Conservation (phyloP, 2,888 invertebrate genomes). For the Phasia obesa region DNA sequence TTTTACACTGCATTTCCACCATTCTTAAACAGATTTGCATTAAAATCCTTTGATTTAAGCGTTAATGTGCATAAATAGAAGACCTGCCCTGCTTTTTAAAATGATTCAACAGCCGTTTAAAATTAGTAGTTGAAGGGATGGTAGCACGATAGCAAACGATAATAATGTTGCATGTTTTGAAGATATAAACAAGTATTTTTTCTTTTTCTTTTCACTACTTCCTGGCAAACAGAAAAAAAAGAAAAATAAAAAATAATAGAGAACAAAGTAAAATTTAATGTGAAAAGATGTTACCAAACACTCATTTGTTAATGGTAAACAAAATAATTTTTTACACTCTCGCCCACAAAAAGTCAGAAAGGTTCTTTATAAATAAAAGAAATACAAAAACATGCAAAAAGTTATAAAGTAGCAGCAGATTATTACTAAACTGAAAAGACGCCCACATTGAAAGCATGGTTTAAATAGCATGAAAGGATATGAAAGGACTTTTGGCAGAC, state of each 20-base stretch:
- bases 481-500: not conserved
- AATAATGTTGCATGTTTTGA: constrained; percentile 66
- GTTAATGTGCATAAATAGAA: constrained; percentile 31
- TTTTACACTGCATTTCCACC: constrained; percentile 12
- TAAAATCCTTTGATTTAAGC: constrained; percentile 39
- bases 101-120: constrained; percentile 16
- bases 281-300: constrained; percentile 73
- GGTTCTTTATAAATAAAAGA: constrained; percentile 65
- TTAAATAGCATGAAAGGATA: constrained; percentile 34
- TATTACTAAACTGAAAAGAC: constrained; percentile 47
- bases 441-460: constrained; percentile 50
- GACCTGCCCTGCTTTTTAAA: constrained; percentile 19
- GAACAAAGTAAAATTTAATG: constrained; percentile 73
- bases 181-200: constrained; percentile 61
- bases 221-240: constrained; percentile 34
- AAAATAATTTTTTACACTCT: constrained; percentile 62
- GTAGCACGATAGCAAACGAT: constrained; percentile 19
- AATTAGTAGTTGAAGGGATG: not conserved
- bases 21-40: constrained; percentile 11
- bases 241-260: constrained; percentile 54
- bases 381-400: constrained; percentile 21
- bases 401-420: constrained; percentile 34
- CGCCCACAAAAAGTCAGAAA: constrained; percentile 73
- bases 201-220: constrained; percentile 1
- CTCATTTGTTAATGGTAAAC: constrained; percentile 73